Evolutionary conservation across 2,797 vertebrate genomes (phyloP).

Genomic region (Megaceryle alcyon): DNA sequence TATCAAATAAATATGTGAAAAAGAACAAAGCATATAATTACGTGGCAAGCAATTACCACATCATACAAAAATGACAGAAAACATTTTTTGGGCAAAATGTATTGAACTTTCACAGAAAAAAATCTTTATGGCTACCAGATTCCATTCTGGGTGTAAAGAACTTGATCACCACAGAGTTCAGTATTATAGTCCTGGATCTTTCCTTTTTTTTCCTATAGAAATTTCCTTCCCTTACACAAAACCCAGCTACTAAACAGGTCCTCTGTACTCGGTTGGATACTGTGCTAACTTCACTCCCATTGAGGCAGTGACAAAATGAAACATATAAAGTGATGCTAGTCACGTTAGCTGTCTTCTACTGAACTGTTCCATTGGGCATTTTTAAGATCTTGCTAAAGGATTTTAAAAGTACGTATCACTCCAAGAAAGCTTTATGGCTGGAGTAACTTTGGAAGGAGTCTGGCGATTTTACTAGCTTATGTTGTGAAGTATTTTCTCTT

Average conservation of each 20-base stretch:
- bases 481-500: not conserved
- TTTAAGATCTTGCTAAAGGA: slow-evolving; percentile 32
- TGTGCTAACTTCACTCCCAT: not conserved
- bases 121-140: not conserved
- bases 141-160: not conserved
- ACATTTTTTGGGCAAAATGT: not conserved
- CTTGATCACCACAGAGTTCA: not conserved
- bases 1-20: not conserved
- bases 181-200: not conserved
- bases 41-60: not conserved
- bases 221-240: not conserved
- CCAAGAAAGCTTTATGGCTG: slow-evolving; percentile 4
- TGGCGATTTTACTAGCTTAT: not conserved
- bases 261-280: not conserved
- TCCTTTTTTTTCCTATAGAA: not conserved
- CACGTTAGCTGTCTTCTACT: not conserved
- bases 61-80: not conserved
- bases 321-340: not conserved
- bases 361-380: not conserved
- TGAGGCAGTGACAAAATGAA: not conserved
- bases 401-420: slow-evolving; percentile 14
- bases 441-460: slow-evolving; percentile 37
- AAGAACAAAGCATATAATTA: not conserved
- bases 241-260: not conserved
- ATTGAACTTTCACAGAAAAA: not conserved